phyloP scores from a whole-genome alignment of 2,888 invertebrate species.

The Epinotia ramella region DNA sequence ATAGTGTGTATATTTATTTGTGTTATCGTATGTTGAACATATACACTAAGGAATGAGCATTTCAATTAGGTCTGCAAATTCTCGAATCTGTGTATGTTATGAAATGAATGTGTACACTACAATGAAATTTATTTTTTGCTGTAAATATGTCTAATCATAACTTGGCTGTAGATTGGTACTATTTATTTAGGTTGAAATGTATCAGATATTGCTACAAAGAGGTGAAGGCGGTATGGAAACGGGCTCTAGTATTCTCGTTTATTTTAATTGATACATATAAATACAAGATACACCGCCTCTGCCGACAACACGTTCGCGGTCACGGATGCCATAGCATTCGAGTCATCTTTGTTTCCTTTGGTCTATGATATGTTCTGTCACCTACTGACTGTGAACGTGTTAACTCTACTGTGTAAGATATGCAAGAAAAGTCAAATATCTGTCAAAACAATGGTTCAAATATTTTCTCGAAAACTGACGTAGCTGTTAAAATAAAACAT shows the following conservation, averaged over 20 bases:
- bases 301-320: too few relatives aligned
- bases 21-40: slow-evolving; percentile 71
- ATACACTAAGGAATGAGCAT: slow-evolving; percentile 52
- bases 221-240: not conserved
- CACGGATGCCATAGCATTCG: not conserved
- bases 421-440: not conserved
- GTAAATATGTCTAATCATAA: not conserved
- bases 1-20: slow-evolving; percentile 69
- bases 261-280: not conserved
- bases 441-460: not conserved
- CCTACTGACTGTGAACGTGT: not conserved
- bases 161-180: slow-evolving; percentile 13
- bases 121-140: slow-evolving; percentile 1
- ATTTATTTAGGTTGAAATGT: slow-evolving; percentile 1
- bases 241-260: not conserved
- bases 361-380: not conserved
- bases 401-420: not conserved
- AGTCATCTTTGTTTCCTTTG: not conserved
- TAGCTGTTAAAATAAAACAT: slow-evolving; percentile 3
- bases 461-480: slow-evolving; percentile 1
- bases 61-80: slow-evolving; percentile 41
- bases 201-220: not conserved
- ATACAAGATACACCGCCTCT: not conserved
- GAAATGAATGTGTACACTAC: slow-evolving; percentile 13
- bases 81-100: slow-evolving; percentile 27